Evolutionary conservation across 2,797 vertebrate species (phyloP).

Genomic region (Acanthornis magna): DNA sequence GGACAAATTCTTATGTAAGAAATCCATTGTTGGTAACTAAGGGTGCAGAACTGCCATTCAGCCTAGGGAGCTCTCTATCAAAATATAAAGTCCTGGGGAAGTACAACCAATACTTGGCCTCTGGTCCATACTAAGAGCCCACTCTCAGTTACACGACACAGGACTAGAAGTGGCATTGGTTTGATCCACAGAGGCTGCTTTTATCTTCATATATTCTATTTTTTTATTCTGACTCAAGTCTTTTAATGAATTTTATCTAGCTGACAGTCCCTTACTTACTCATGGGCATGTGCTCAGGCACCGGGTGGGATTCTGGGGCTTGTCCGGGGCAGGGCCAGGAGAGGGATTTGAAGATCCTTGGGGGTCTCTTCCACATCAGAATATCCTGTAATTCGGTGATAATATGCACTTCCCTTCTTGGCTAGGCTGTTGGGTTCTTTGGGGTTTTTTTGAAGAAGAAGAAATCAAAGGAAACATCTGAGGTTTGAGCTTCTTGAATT

Average conservation of each 20-base stretch:
- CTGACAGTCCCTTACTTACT: neutral
- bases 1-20: neutral
- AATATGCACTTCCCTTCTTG: neutral
- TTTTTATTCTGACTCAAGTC: neutral
- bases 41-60: neutral
- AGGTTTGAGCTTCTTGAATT: neutral
- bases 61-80: neutral
- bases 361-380: neutral
- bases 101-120: neutral
- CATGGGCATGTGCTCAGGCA: neutral
- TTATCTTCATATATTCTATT: neutral
- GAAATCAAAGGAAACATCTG: neutral
- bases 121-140: neutral
- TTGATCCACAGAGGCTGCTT: neutral
- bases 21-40: neutral
- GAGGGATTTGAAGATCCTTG: neutral
- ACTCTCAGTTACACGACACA: neutral
- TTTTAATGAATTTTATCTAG: neutral
- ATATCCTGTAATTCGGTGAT: neutral
- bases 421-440: neutral
- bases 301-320: neutral
- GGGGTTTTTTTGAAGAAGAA: fast-evolving
- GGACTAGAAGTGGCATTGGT: neutral
- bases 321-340: neutral
- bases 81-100: neutral